Percentiles rank a stretch among this genome's conserved stretches.
phyloP scores from a whole-genome alignment of 1,140 invertebrate species.

The Drosophila hydei region DNA sequence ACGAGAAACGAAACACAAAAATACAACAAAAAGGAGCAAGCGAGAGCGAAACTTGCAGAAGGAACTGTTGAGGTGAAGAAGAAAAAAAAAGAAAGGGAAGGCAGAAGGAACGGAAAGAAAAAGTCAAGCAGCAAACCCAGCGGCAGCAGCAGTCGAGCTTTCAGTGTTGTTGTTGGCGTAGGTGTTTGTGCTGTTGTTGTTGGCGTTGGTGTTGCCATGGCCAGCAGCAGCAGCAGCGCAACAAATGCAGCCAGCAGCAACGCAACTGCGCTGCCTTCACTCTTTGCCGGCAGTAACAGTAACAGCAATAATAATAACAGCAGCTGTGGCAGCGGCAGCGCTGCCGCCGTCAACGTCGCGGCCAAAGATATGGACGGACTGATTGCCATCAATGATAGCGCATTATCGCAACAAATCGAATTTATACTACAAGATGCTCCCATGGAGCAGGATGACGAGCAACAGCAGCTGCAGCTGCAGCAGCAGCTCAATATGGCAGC shows the following conservation, averaged over 20 bases:
- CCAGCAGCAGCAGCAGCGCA: conserved; percentile 30
- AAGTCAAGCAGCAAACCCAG: background rate
- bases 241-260: conserved; percentile 25
- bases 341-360: conserved; percentile 42
- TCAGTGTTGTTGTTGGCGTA: conserved; percentile 16
- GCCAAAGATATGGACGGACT: conserved; percentile 79
- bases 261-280: conserved; percentile 60
- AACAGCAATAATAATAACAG: conserved; percentile 1
- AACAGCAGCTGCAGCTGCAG: conserved; percentile 32
- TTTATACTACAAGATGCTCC: conserved; percentile 83
- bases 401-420: conserved; percentile 84
- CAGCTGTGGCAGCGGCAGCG: conserved; percentile 34
- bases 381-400: conserved; percentile 83
- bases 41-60: background rate
- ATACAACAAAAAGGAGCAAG: conserved; percentile 14
- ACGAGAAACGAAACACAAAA: conserved; percentile 19
- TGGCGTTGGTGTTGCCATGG: conserved; percentile 36
- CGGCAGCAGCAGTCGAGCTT: conserved; percentile 15
- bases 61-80: background rate
- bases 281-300: conserved; percentile 43
- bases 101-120: background rate
- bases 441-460: conserved; percentile 79
- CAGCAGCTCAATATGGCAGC: conserved; percentile 40
- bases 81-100: background rate
- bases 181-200: conserved; percentile 12